Percentiles rank a stretch among this genome's conserved stretches.
These are phyloP conservation scores for Mobula birostris DNA, from an alignment of 2,113 vertebrate genomes.

Conservation along the genomic window DNA sequence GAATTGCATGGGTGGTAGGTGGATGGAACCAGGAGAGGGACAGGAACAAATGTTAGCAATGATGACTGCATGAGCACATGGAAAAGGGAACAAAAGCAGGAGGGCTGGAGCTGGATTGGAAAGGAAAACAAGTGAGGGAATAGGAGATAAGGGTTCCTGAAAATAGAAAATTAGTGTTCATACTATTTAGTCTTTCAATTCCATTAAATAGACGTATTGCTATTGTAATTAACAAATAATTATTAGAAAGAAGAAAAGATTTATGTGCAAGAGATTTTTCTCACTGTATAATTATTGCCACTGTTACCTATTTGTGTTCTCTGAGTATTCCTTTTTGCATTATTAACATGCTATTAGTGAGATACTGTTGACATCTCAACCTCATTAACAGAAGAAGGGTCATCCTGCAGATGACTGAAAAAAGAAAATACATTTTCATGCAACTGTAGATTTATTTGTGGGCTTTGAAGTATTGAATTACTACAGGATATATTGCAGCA, in stretches of 20 bases:
- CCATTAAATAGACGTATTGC: too few relatives aligned
- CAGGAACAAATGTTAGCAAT: too few relatives aligned
- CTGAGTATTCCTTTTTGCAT: background rate
- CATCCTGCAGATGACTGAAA: background rate
- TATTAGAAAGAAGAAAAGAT: background rate
- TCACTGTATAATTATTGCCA: background rate
- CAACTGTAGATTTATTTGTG: background rate
- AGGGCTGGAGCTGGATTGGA: too few relatives aligned
- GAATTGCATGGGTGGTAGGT: too few relatives aligned
- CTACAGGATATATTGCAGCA: background rate
- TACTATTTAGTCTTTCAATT: background rate
- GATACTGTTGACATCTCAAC: background rate
- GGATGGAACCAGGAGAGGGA: too few relatives aligned
- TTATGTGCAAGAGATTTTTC: background rate
- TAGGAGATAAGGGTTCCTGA: too few relatives aligned
- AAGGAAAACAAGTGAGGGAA: too few relatives aligned
- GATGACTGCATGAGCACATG: too few relatives aligned
- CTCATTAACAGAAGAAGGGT: background rate
- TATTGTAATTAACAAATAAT: background rate
- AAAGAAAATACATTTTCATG: slow-evolving; percentile 28
- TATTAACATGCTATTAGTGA: background rate
- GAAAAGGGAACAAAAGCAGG: too few relatives aligned
- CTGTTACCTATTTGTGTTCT: background rate
- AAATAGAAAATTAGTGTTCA: too few relatives aligned
- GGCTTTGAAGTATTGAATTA: background rate